Evolutionary conservation across 2,888 invertebrate genomes (phyloP), one percentile per base, ranked within the genome.

Genomic region (Phaonia tiefii): DNA sequence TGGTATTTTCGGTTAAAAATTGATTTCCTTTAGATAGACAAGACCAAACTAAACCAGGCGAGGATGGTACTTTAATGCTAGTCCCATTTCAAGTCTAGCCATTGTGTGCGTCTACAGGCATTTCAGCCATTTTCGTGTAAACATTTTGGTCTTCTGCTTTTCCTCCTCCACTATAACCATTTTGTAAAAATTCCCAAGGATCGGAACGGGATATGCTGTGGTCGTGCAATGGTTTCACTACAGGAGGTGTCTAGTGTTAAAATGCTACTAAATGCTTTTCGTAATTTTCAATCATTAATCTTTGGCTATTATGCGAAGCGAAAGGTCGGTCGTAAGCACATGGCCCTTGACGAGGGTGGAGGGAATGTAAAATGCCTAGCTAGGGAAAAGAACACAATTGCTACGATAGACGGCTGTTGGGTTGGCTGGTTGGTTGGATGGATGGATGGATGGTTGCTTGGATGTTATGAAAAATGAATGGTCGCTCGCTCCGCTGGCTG

Each of bases 281-380:
- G 66, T 71, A 78, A 81, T 75, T 77, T 75, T 77, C 63, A 54
- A 56, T 78, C 78, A 81, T 81, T 71, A 77, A 78, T 77, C 63
- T 69, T 80, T 46, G 37, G 49, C 17, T n/a, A 73, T 76, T 76
- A 69, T 60, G 66, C 60, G 17, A 15, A 39, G 15, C 60, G 70
- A 49, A 31, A 8, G 8, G 31, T 31, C 4, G 31, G 31, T 8
- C 3, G 8, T 5, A 5, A 8, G 31, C 31, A 31, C 31, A 31
- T 31, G 31, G 31, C 31, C 31, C 31, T 8, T 31, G 4, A 5
- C 4, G 3, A 31, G 3, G 31, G 31, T 31, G 8, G 31, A 31
- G 31, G 31, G 31, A 31, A 31, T 5, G 8, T 8, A 5, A 31
- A 31, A 31, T 8, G 31, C 31, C 31, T 31, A 8, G 8, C 31